Conservation (phyloP, 1,140 invertebrate genomes). For the Meteorus sp. region DNA sequence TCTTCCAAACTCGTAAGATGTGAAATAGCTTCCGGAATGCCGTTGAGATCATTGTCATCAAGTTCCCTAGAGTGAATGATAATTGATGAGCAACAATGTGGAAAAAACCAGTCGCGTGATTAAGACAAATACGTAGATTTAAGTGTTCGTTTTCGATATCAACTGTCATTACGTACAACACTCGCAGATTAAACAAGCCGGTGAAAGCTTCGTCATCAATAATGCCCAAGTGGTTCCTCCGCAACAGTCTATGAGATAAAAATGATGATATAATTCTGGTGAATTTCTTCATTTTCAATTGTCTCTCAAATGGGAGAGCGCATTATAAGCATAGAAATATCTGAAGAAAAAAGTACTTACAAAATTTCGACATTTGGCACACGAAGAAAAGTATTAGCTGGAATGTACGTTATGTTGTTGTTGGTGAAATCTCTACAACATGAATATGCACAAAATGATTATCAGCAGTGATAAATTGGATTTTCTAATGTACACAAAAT, state of each 20-base stretch:
- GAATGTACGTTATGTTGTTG: slow-evolving; percentile 67
- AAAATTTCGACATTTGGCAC: slow-evolving; percentile 66
- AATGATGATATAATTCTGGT: too few species aligned
- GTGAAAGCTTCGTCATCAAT: slow-evolving; percentile 68
- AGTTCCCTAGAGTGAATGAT: slow-evolving; percentile 63
- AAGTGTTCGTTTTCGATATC: not conserved
- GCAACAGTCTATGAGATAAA: slow-evolving; percentile 63
- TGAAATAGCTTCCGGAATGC: slow-evolving; percentile 67
- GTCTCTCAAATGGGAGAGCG: too few species aligned
- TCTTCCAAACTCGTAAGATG: slow-evolving; percentile 69
- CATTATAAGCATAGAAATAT: too few species aligned
- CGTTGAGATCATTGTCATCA: slow-evolving; percentile 72
- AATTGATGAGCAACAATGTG: slow-evolving; percentile 19
- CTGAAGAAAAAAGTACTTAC: slow-evolving; percentile 58
- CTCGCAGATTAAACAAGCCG: slow-evolving; percentile 66
- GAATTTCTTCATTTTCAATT: too few species aligned
- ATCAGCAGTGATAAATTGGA: not conserved
- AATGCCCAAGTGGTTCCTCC: slow-evolving; percentile 68
- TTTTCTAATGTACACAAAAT: not conserved
- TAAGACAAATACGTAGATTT: not conserved
- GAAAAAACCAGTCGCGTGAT: slow-evolving; percentile 19
- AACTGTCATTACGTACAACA: slow-evolving; percentile 67
- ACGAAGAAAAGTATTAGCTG: slow-evolving; percentile 63
- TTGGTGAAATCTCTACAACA: slow-evolving; percentile 70
- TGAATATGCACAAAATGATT: slow-evolving; percentile 28